These are phyloP conservation scores for Pica pica DNA, from an alignment of 2,113 vertebrate species.

Conservation along the genomic window DNA sequence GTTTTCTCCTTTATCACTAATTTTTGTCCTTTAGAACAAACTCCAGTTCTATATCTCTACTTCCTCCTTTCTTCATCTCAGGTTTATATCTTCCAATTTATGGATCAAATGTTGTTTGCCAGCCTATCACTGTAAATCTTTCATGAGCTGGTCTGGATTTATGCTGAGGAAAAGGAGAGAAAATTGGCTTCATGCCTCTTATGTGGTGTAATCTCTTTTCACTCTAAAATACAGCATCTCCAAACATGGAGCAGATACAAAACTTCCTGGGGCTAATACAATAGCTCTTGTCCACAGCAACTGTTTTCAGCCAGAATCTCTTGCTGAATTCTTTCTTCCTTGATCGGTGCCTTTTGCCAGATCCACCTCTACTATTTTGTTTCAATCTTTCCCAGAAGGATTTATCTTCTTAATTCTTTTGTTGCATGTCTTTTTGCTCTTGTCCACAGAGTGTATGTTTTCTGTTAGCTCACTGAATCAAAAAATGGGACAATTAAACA, in stretches of 20 bases:
- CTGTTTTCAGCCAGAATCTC: neutral
- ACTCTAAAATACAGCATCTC: neutral
- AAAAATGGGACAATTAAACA: neutral
- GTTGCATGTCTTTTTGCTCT: neutral
- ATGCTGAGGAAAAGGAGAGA: neutral
- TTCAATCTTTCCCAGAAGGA: neutral
- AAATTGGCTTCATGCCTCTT: neutral
- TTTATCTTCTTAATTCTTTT: neutral
- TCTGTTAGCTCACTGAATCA: neutral
- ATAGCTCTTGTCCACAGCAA: neutral
- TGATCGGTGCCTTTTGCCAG: neutral
- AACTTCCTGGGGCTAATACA: neutral
- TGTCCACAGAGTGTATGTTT: neutral
- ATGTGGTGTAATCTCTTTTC: neutral
- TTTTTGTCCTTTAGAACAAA: neutral
- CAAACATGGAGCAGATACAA: neutral
- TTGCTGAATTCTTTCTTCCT: neutral
- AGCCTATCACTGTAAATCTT: neutral
- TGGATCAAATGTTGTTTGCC: neutral
- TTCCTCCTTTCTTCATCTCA: neutral
- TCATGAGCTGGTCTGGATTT: neutral
- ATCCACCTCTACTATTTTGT: neutral
- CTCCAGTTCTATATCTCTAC: neutral
- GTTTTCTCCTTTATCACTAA: neutral
- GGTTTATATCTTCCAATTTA: neutral